Evolutionary conservation across 2,113 vertebrate genomes (phyloP).

Genomic region (Cyrtonyx montezumae): DNA sequence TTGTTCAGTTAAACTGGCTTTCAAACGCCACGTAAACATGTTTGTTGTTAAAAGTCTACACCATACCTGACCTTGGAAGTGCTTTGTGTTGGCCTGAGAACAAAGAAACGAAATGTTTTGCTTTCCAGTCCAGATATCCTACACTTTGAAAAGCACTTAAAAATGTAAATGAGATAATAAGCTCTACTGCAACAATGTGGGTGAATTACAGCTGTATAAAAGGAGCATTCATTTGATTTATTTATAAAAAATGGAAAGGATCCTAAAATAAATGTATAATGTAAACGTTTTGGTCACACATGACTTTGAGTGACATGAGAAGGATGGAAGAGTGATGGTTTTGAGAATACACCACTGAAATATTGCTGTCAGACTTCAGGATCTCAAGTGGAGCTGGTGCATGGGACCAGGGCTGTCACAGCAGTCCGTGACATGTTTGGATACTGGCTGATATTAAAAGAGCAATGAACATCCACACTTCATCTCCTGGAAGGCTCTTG

Average conservation of each 20-base stretch:
- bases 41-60: conserved; percentile 57
- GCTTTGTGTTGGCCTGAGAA: conserved; percentile 60
- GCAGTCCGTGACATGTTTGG: accelerated
- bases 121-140: conserved; percentile 74
- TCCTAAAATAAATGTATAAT: conserved; percentile 27
- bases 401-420: accelerated
- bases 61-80: conserved; percentile 63
- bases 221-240: conserved; percentile 35
- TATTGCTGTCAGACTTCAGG: neutral
- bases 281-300: neutral
- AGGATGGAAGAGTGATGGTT: neutral
- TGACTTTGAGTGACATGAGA: neutral
- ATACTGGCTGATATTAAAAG: neutral
- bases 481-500: neutral
- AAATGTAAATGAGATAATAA: conserved; percentile 71
- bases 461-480: neutral
- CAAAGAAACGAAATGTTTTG: conserved; percentile 69
- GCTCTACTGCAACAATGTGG: conserved; percentile 42
- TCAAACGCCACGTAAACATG: conserved; percentile 51
- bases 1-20: conserved; percentile 34
- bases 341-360: neutral
- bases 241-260: conserved; percentile 51
- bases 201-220: conserved; percentile 13
- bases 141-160: conserved; percentile 73
- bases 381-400: neutral